phyloP scores from a whole-genome alignment of 1,140 invertebrate genomes.

The Bombus polaris region DNA sequence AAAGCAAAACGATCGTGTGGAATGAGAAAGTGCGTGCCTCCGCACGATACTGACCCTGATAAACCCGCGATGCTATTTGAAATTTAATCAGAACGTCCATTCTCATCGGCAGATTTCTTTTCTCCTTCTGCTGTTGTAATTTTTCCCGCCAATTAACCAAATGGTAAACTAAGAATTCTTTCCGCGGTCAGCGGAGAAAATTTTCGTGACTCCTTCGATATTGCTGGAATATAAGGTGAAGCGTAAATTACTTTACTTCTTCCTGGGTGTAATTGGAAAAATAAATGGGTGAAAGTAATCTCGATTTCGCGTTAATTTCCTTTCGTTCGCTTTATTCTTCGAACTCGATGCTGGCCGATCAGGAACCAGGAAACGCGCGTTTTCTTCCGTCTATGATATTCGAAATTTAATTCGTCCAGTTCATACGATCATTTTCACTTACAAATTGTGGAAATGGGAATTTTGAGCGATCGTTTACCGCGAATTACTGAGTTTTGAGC shows the following conservation, averaged over 20 bases:
- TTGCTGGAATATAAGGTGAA: too few relatives aligned
- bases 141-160: neutral
- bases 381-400: neutral
- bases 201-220: neutral
- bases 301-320: neutral
- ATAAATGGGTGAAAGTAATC: slow-evolving; percentile 27
- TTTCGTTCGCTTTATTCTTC: neutral
- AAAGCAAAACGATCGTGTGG: slow-evolving; percentile 19
- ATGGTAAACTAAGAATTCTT: neutral
- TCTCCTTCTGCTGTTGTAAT: neutral
- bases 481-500: too few relatives aligned
- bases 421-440: neutral
- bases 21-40: slow-evolving; percentile 49
- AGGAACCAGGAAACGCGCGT: neutral
- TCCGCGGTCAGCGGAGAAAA: too few relatives aligned
- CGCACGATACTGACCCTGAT: slow-evolving; percentile 35
- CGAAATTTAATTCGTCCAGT: neutral
- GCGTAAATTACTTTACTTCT: slow-evolving; percentile 1
- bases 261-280: neutral
- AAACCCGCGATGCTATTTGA: slow-evolving; percentile 9
- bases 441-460: too few relatives aligned
- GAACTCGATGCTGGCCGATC: too few relatives aligned
- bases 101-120: neutral
- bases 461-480: too few relatives aligned
- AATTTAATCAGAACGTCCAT: slow-evolving; percentile 24